Base-by-base conservation (phyloP, 2,113 vertebrate species). In the Ascaphus truei region DNA sequence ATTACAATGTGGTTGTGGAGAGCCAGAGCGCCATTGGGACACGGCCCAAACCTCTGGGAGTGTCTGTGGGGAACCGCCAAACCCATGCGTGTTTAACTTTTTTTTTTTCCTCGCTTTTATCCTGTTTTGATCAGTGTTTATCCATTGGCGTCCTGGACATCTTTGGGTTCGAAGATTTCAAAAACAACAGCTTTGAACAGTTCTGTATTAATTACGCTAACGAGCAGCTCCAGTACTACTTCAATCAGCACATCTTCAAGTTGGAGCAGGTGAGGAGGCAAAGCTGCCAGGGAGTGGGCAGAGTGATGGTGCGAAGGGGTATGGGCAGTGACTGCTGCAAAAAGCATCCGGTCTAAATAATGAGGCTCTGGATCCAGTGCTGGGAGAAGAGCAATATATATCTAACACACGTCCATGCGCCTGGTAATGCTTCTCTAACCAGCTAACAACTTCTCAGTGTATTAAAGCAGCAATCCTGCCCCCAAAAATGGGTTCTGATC, bases 201-300 rank as follows among this genome's bases (percentile, higher is more conserved):
- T 98, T 98, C 83, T 98, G 96, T 79, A 98, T 98, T 77, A 98
- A 98, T 83, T 99, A 98, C n/a, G 96, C 97, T 72, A 99, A 98
- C 0, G 96, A 99, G 75, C 96, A 98, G 84, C 91, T 99, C 43
- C 97, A 99, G 85, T 96, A 98, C 85, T 99, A 98, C 81, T 99
- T 99, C 86, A 99, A 96, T 74, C 93, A 99, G 72, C 96, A 99
- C 77, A 99, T 99, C 77, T 99, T 99, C 83, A 98, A 93, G 69
- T 83, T 99, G 68, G 96, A 98, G 69, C 97, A 98, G 94, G 97
- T 97, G 73, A 88, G 86, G 71, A 58, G n/a, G n/a, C n/a, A n/a
- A n/a, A n/a, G n/a, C n/a, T n/a, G n/a, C n/a, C n/a, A n/a, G n/a
- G n/a, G n/a, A n/a, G n/a, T n/a, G n/a, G n/a, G n/a, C n/a, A n/a